Percentiles rank a stretch among this genome's conserved stretches.
Evolutionary conservation across 2,113 vertebrate species (phyloP).

Genomic region (Phycodurus eques): DNA sequence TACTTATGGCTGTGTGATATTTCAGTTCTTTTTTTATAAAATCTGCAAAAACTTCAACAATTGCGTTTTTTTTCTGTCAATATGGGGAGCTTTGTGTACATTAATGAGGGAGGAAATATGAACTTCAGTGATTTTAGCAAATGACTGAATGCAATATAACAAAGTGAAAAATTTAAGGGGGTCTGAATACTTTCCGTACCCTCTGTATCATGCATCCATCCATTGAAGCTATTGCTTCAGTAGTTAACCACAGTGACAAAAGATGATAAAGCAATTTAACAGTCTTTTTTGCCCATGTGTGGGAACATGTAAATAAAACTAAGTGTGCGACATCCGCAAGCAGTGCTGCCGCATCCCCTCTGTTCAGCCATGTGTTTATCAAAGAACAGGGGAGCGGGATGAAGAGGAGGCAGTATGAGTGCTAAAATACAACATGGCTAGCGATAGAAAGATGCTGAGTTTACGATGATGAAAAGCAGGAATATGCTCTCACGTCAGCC

Average conservation of each 20-base stretch:
- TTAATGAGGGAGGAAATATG: no score
- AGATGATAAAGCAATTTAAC: not conserved
- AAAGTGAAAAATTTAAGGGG: no score
- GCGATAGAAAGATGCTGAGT: constrained; percentile 42
- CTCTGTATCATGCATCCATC: not conserved
- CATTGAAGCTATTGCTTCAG: not conserved
- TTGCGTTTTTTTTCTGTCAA: no score
- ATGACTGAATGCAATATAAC: no score
- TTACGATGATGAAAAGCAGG: constrained; percentile 13
- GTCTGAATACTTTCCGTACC: no score
- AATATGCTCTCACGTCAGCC: constrained; percentile 9
- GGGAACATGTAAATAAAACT: constrained; percentile 6
- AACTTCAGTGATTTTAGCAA: no score
- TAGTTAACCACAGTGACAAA: not conserved
- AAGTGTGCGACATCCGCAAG: constrained; percentile 2
- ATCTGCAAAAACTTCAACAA: no score
- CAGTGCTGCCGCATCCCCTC: constrained; percentile 18
- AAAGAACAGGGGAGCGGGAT: constrained; percentile 21
- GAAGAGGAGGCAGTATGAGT: constrained; percentile 13
- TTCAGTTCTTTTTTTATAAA: no score
- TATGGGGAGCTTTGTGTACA: no score
- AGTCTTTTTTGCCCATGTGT: not conserved
- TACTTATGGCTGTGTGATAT: no score
- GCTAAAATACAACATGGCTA: constrained; percentile 43
- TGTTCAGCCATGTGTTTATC: constrained; percentile 47